phyloP scores from a whole-genome alignment of 2,888 invertebrate species.

The Microchrysa polita region DNA sequence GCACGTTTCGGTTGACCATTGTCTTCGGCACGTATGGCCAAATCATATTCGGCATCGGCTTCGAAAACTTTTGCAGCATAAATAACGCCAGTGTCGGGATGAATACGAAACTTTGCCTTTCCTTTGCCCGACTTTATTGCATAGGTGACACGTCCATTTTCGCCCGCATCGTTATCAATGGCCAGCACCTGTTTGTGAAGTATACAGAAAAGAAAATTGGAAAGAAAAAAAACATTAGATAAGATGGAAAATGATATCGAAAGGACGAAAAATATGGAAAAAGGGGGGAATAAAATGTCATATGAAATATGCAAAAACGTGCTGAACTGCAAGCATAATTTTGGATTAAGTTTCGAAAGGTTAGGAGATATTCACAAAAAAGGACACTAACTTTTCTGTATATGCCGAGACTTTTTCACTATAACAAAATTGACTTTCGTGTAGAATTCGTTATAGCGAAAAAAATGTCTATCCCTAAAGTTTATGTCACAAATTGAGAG shows the following conservation, averaged over 20 bases:
- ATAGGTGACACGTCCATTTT: constrained; percentile 85
- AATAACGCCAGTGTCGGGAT: constrained; percentile 83
- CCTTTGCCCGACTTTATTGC: constrained; percentile 81
- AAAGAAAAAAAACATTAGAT: constrained; percentile 25
- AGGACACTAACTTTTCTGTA: too few species aligned
- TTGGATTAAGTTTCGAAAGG: background rate
- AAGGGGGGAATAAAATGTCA: background rate
- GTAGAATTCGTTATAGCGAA: too few species aligned
- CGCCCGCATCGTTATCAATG: constrained; percentile 82
- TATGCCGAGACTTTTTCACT: too few species aligned
- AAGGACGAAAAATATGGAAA: too few species aligned
- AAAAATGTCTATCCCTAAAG: too few species aligned
- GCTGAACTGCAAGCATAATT: background rate
- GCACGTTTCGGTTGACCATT: constrained; percentile 78
- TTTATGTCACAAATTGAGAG: too few species aligned
- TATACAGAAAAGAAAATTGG: constrained; percentile 6
- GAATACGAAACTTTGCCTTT: constrained; percentile 83
- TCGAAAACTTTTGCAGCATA: constrained; percentile 78
- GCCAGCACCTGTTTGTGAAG: constrained; percentile 74
- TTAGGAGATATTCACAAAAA: too few species aligned
- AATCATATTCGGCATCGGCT: constrained; percentile 67
- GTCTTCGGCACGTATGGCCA: constrained; percentile 74
- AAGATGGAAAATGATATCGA: background rate
- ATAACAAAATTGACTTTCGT: too few species aligned
- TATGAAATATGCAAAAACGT: constrained; percentile 1